Evolutionary conservation across 2,113 vertebrate species (phyloP).

Genomic region (Alligator mississippiensis): DNA sequence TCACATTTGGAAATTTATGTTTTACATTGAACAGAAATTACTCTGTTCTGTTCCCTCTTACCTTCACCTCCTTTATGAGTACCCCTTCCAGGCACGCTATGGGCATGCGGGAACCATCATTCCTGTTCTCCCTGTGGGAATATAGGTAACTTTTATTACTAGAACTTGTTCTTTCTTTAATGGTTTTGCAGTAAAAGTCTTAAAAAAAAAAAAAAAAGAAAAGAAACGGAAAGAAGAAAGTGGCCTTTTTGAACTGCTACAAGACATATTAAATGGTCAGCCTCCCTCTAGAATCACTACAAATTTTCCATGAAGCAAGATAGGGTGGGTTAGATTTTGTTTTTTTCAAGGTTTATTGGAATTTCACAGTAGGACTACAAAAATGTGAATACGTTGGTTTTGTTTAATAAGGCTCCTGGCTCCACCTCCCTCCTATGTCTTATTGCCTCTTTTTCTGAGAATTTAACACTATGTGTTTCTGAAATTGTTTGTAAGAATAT

Average conservation of each 20-base stretch:
- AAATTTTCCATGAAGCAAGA: conserved; percentile 47
- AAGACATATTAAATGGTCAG: conserved; percentile 62
- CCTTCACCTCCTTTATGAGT: conserved; percentile 62
- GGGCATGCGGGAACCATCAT: conserved; percentile 55
- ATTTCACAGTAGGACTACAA: conserved; percentile 53
- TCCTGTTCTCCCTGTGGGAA: conserved; percentile 61
- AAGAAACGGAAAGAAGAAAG: conserved; percentile 59
- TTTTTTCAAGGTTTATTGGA: conserved; percentile 50
- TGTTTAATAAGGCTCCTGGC: conserved; percentile 58
- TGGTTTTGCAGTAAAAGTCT: conserved; percentile 71
- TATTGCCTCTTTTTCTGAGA: conserved; percentile 38
- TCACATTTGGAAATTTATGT: conserved; percentile 67
- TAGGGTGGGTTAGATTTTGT: conserved; percentile 8
- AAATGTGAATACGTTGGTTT: conserved; percentile 54
- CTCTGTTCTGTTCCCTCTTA: conserved; percentile 67
- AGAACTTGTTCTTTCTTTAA: conserved; percentile 77
- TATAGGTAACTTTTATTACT: conserved; percentile 69
- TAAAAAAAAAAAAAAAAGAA: conserved; percentile 17
- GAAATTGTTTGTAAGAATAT: neutral
- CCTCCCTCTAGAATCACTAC: conserved; percentile 41
- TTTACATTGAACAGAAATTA: conserved; percentile 72
- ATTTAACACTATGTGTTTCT: neutral
- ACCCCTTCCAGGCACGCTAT: conserved; percentile 60
- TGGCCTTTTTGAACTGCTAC: conserved; percentile 69
- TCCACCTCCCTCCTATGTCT: conserved; percentile 32